phyloP scores from a whole-genome alignment of 2,113 vertebrate species.

The Burhinus oedicnemus region DNA sequence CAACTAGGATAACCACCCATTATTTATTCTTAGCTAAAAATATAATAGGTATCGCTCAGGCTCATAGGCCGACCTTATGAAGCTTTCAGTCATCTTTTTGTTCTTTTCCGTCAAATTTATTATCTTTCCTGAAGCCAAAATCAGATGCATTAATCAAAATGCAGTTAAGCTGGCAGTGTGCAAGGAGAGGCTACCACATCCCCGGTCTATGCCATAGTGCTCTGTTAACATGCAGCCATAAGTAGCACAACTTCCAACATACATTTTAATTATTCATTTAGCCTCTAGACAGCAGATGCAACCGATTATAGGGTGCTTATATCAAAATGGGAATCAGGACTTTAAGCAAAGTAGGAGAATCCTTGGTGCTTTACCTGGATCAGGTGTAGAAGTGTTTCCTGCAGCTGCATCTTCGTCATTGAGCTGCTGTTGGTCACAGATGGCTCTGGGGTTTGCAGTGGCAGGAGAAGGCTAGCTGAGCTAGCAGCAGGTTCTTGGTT shows the following conservation, averaged over 20 bases:
- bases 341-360: accelerated
- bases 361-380: constrained; percentile 78
- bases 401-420: constrained; percentile 86
- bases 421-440: neutral
- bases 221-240: neutral
- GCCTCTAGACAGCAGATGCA: neutral
- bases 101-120: neutral
- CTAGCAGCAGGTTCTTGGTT: neutral
- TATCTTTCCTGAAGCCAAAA: neutral
- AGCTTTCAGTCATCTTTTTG: neutral
- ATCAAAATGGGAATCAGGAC: neutral
- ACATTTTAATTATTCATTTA: neutral
- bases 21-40: constrained; percentile 37
- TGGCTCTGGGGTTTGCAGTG: constrained; percentile 52
- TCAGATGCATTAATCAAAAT: neutral
- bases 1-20: neutral
- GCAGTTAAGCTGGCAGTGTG: neutral
- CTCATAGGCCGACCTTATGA: neutral
- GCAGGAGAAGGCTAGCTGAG: constrained; percentile 47
- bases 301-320: accelerated
- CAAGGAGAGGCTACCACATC: neutral
- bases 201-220: neutral
- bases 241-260: neutral
- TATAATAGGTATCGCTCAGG: neutral
- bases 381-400: constrained; percentile 86